These are phyloP conservation scores for Protaetia brevitarsis DNA, from an alignment of 1,140 invertebrate genomes.

Conservation along the genomic window DNA sequence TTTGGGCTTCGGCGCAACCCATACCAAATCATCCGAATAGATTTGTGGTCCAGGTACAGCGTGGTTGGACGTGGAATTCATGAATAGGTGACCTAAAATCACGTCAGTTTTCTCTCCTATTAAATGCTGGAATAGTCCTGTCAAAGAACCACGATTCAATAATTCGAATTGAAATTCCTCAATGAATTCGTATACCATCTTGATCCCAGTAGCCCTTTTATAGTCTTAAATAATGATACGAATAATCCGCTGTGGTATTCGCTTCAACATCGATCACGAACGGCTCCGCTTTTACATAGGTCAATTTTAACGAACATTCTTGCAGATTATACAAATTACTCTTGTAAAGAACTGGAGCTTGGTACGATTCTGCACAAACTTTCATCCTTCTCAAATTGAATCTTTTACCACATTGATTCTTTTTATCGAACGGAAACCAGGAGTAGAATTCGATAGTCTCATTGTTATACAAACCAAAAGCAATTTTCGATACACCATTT, in stretches of 20 bases:
- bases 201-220: constrained; percentile 1
- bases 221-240: constrained; percentile 3
- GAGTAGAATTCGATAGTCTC: neutral
- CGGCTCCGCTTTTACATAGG: constrained; percentile 3
- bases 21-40: constrained; percentile 8
- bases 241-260: neutral
- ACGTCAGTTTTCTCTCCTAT: neutral
- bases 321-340: neutral
- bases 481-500: neutral
- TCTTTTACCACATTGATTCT: neutral
- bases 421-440: constrained; percentile 9
- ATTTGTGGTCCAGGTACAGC: constrained; percentile 10
- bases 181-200: neutral
- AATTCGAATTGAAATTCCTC: neutral
- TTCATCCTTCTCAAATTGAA: neutral
- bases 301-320: constrained; percentile 14
- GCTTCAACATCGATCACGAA: neutral
- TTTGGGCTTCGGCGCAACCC: neutral
- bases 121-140: neutral
- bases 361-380: neutral
- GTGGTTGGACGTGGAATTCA: constrained; percentile 5
- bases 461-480: constrained; percentile 1
- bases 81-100: constrained; percentile 16
- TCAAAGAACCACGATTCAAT: neutral
- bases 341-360: neutral